Evolutionary conservation across 2,113 vertebrate genomes (phyloP), one percentile per base, ranked within the genome.

Genomic region (Pampusana beccarii): DNA sequence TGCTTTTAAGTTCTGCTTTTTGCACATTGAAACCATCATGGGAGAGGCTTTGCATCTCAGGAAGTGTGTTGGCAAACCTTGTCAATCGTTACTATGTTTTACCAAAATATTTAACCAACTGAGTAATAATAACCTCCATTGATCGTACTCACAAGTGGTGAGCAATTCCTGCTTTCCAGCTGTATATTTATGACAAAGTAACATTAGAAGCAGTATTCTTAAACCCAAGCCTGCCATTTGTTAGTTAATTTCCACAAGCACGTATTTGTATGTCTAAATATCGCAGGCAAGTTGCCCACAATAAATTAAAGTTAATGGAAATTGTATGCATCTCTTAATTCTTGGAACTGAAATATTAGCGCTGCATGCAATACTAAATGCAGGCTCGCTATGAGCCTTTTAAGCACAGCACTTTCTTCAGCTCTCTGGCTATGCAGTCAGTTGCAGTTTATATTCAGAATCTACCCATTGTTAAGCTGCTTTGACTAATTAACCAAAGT

Each of bases 401-500:
- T 89, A 96, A 96, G 67, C 56, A 88, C 87, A 95, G 88, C 75
- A 79, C 44, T 92, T 96, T 70, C 84, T 79, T 87, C 86, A 95
- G 92, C 89, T 97, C 33, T 5, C 34, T 36, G 93, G 74, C 90
- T 92, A 44, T 74, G 48, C 29, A 90, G 72, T 20, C 31, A 71
- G 87, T 86, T 88, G 77, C 40, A 88, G 87, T 53, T 92, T 77
- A 64, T 83, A 65, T 44, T 92, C 60, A 72, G 74, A 95, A 96
- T 88, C 77, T 71, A 82, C 70, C 24, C 92, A 67, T 94, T 5
- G 1, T 94, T 88, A 83, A 96, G 54, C 38, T 86, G 92, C 84
- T 94, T 96, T 95, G 77, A 86, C 88, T 97, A 96, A 97, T 97
- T 94, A 92, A 72, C 46, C 31, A 33, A 91, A 64, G 44, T 13